Base-by-base conservation (phyloP, 2,888 invertebrate genomes). In the Theretra japonica region DNA sequence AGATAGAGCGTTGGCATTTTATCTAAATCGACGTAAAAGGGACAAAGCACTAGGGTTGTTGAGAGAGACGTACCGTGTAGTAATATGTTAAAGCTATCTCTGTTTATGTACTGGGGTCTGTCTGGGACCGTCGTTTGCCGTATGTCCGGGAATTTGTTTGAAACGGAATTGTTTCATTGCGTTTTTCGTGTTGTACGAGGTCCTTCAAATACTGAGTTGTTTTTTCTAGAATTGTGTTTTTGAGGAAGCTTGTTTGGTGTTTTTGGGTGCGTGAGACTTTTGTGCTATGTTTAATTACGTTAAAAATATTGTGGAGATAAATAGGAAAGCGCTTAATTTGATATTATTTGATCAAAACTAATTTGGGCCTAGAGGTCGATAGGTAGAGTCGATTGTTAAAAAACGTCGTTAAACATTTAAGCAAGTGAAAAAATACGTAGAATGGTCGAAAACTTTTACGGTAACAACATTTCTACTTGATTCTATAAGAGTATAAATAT, bases 141-240 rank as follows among this genome's bases (percentile, higher is more conserved):
- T 23, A 65, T 65, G 21, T 23, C 23, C 17, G 65, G 48, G 41
- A 65, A 65, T 65, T 65, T 65, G 65, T 65, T 65, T 48, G 15
- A 65, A 60, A 15, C 23, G 41, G 23, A 65, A 65, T 65, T 48
- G 65, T 65, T 65, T 48, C 41, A 48, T 65, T 23, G 23, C 21
- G 23, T 65, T 23, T 41, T 65, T 48, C n/a, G 30, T 60, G 30
- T 60, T 28, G 19, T 48, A 11, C 23, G 6, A 65, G 33, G 2
- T 11, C 5, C 23, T 48, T 23, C 21, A 15, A 48, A 65, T 48
- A 41, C 21, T 48, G 21, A 11, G 41, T 25, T 3, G 33, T 21
- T 8, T 60, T 41, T 65, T n/a, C 19, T 2, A 8, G 30, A 60
- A n/a, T 30, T 19, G 4, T n/a, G n/a, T n/a, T 2, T n/a, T 48